Evolutionary conservation across 30 jellyfish, hydroid and myxozoan species (phyloP), one percentile per base, ranked within the genome.

Genomic region (Aurelia sp.): DNA sequence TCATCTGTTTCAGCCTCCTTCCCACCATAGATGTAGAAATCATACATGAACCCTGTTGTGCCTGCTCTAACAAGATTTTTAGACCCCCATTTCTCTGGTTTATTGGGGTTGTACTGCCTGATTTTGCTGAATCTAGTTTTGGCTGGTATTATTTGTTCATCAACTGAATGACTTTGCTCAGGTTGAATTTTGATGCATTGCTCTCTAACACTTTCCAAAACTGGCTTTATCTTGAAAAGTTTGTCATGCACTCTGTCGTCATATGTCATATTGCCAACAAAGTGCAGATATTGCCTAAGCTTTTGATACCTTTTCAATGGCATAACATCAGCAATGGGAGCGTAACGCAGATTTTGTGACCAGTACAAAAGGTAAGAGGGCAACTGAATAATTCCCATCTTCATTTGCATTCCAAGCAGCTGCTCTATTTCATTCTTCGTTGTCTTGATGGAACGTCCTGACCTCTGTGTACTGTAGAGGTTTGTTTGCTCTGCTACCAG

Each of bases 311-410:
- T 6, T 76, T 76, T 76, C 30, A 52, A 55, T 47, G 83, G 80
- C 87, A 76, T 76, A 55, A 76, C 79, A 76, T 76, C 87, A 18
- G 87, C 79, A 76, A 76, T 58, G 87, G 78, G 78, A 57, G 87
- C 41, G 78, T 76, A 76, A 22, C 83, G 78, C 38, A 76, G 55
- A 16, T 52, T 31, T 18, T 52, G 31, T 51, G 87, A 53, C 87
- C 87, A 76, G 57, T 50, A 76, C 20, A 76, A 22, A 24, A 5
- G 47, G 78, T 76, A 76, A n/a, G 87, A 24, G 30, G 87, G 87
- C 41, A 50, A 76, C 30, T 57, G 47, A 17, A 76, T 24, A 21
- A 76, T 76, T 38, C 80, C 78, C 87, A 50, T 76, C 44, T 76
- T 76, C 87, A 76, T 76, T 50, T 76, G 87, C 78, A 76, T 51